Evolutionary conservation across 2,888 invertebrate species (phyloP), one percentile per base, ranked within the genome.

Genomic region (Torymus texanus): DNA sequence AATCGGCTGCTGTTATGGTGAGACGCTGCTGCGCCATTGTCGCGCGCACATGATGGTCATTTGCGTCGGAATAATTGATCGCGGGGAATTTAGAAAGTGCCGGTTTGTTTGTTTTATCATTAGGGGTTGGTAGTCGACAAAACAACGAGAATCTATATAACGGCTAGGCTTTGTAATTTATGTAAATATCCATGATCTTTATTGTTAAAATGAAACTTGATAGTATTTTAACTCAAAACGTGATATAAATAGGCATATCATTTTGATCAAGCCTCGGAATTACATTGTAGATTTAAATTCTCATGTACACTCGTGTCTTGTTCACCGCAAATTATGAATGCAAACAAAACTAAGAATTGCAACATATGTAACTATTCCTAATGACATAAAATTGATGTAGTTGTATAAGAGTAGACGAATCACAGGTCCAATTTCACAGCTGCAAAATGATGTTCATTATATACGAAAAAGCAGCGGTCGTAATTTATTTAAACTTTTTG

Each of bases 331-430:
- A 56, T 41, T 68, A 58, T 51, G 21, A 70, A 59, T 41, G 18
- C 41, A 41, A 41, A 41, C 8, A 41, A 4, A 41, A 41, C 41
- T 41, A 41, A 65, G 41, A 41, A 16, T 74, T 74, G 55, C 73
- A 58, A 56, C 63, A 74, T 29, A 53, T 51, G 24, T 55, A 73
- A 63, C 29, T 56, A 18, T 65, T 63, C 55, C 3, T 73, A 73
- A 73, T 73, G 73, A 63, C 56, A 24, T 24, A 10, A 73, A 63
- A 73, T 73, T 63, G 73, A 63, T 18, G 73, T 21, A 21, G 29
- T 56, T 41, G 41, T 41, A 41, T 41, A 73, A 24, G 56, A 73
- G 59, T 59, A 41, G 29, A 21, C 59, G 50, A 51, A 71, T 70
- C 62, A 21, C 16, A 8, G 41, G 41, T 41, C 62, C 51, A 72